phyloP scores from a whole-genome alignment of 2,113 vertebrate genomes.

The Eleginops maclovinus region DNA sequence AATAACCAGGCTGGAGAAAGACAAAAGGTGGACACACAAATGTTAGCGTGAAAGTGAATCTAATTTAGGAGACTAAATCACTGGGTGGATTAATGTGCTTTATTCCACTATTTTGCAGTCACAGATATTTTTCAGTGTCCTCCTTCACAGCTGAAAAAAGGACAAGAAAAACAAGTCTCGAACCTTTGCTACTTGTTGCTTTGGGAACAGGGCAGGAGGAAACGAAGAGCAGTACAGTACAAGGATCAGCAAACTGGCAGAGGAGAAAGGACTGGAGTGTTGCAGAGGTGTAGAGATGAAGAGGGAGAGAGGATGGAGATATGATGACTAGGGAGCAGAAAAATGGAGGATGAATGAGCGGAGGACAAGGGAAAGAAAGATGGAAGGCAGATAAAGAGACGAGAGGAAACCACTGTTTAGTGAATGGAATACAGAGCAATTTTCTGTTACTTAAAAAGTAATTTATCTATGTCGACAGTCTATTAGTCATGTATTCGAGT shows the following conservation, averaged over 20 bases:
- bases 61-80: constrained; percentile 74
- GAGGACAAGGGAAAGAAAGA: constrained; percentile 44
- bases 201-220: constrained; percentile 60
- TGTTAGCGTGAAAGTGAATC: constrained; percentile 51
- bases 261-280: constrained; percentile 33
- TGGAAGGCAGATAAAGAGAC: constrained; percentile 46
- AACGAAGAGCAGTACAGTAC: constrained; percentile 25
- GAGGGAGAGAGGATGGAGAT: constrained; percentile 42
- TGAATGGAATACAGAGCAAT: constrained; percentile 80
- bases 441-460: constrained; percentile 84
- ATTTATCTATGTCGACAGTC: constrained; percentile 84
- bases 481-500: constrained; percentile 82
- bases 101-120: constrained; percentile 77
- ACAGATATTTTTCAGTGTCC: constrained; percentile 64
- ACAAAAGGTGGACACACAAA: constrained; percentile 54
- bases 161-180: constrained; percentile 9
- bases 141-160: constrained; percentile 43
- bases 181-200: constrained; percentile 75
- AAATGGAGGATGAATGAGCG: constrained; percentile 20
- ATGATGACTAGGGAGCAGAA: constrained; percentile 39
- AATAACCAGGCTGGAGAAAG: constrained; percentile 38
- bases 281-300: constrained; percentile 48
- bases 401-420: constrained; percentile 76
- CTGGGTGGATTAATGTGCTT: constrained; percentile 79
- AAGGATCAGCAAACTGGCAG: constrained; percentile 24